A percentile compares a stretch with the other conserved stretches of the same genome.
Conservation (phyloP, 1,140 invertebrate genomes). For the Camponotus vicinus region DNA sequence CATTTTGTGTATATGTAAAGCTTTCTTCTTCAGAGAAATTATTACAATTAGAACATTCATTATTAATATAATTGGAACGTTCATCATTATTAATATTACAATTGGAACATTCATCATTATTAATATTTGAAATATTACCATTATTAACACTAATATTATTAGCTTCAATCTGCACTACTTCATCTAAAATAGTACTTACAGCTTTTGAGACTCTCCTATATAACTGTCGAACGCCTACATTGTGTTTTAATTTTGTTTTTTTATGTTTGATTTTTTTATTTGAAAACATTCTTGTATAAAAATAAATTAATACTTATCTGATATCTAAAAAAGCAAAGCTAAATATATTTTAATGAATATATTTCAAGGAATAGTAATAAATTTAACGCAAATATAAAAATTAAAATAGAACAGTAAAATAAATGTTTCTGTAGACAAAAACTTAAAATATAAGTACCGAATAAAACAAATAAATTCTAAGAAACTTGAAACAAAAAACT, state of each 20-base stretch:
- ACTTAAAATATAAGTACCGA: too few species aligned
- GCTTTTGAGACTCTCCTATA: neutral
- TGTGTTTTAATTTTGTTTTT: neutral
- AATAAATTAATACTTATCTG: neutral
- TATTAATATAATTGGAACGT: too few species aligned
- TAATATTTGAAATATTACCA: conserved; percentile 1
- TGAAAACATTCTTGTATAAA: neutral
- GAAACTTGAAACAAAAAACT: neutral
- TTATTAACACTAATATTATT: neutral
- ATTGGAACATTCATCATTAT: neutral
- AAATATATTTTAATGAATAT: neutral
- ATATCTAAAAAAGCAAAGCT: neutral
- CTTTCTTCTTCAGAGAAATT: too few species aligned
- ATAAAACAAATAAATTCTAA: neutral
- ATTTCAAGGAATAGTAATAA: conserved; percentile 13
- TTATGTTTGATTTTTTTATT: neutral
- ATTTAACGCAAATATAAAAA: neutral
- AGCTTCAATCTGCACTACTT: too few species aligned
- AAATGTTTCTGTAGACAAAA: neutral
- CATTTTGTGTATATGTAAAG: too few species aligned
- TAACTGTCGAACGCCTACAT: neutral
- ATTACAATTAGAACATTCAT: too few species aligned
- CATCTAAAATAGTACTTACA: conserved; percentile 8
- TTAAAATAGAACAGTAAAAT: too few species aligned
- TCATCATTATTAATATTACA: too few species aligned